Evolutionary conservation across 92 coral and sea anemone species (phyloP), one percentile per base, ranked within the genome.

Genomic region (Palythoa heliodiscus): DNA sequence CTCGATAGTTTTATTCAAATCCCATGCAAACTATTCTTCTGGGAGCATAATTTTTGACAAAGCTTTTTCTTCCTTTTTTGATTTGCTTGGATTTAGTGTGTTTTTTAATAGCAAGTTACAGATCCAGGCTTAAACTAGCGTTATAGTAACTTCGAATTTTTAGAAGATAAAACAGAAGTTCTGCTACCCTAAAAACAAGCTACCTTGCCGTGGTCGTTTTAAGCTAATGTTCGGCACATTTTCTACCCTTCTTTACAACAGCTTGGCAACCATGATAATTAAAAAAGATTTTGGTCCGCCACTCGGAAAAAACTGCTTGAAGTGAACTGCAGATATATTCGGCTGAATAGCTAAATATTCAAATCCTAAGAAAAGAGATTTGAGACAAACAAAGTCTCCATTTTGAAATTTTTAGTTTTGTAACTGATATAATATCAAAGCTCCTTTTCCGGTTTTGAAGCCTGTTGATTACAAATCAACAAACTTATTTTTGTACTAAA

Each of bases 181-280:
- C 43, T 22, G 60, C 57, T 53, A 63, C 63, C 74, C 61, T 67
- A 67, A 67, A 40, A 39, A 22, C 47, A 43, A 39, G 3, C 22
- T 58, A 8, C 3, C 16, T 9, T 0, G 52, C 66, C 19, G 1
- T 66, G 38, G n/a, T 61, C 39, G 58, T 80, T 80, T 29, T 74
- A 66, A 48, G 13, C 11, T 22, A 5, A 16, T 43, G 25, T 64
- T 17, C 29, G 22, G 11, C 43, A 24, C 84, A 80, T 80, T 20
- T 40, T 80, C 74, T 4, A 19, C 57, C 15, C 72, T 80, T 35
- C 74, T 53, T n/a, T 14, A 47, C 66, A 10, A 63, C 73, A 80
- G 23, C 84, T 23, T 63, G 47, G 84, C 75, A 80, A 80, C 84
- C 29, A 24, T 48, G 23, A 22, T 40, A 80, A 80, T 80, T 48